A percentile compares a stretch with the other conserved stretches of the same genome.
Evolutionary conservation across 2,113 vertebrate species (phyloP).

Genomic region (Sula dactylatra): DNA sequence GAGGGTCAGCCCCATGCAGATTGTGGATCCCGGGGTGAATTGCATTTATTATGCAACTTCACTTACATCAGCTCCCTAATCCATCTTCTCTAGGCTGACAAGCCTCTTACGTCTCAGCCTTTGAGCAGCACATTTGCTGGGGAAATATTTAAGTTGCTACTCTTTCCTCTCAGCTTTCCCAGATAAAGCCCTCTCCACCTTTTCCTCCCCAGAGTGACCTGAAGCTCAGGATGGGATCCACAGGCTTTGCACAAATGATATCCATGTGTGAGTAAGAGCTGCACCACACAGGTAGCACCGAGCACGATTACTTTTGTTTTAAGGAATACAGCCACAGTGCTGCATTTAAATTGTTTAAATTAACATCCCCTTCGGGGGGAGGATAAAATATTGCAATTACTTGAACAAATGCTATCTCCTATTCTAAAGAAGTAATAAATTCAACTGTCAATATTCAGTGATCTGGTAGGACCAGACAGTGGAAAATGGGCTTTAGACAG

Average conservation of each 20-base stretch:
- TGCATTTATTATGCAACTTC: not conserved
- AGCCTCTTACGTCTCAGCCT: not conserved
- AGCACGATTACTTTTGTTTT: not conserved
- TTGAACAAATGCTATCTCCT: not conserved
- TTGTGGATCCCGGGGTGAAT: not conserved
- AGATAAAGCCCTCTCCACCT: not conserved
- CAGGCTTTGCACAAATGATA: not conserved
- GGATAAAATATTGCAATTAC: not conserved
- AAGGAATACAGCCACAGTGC: not conserved
- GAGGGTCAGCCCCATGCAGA: not conserved
- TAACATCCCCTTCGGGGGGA: accelerated
- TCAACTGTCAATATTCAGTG: not conserved
- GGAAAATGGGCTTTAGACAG: not conserved
- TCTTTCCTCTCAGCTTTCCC: not conserved
- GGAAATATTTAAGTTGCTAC: not conserved
- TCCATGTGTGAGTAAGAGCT: not conserved
- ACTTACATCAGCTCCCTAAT: not conserved
- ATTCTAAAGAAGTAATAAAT: not conserved
- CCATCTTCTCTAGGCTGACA: not conserved
- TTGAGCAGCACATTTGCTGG: not conserved
- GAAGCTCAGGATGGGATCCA: not conserved
- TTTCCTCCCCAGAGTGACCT: not conserved
- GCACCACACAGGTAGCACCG: not conserved
- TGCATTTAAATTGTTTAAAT: not conserved
- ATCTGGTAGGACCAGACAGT: not conserved